Percentiles rank a stretch among this genome's conserved stretches.
phyloP scores from a whole-genome alignment of 2,113 vertebrate species.

The Chloebia gouldiae region DNA sequence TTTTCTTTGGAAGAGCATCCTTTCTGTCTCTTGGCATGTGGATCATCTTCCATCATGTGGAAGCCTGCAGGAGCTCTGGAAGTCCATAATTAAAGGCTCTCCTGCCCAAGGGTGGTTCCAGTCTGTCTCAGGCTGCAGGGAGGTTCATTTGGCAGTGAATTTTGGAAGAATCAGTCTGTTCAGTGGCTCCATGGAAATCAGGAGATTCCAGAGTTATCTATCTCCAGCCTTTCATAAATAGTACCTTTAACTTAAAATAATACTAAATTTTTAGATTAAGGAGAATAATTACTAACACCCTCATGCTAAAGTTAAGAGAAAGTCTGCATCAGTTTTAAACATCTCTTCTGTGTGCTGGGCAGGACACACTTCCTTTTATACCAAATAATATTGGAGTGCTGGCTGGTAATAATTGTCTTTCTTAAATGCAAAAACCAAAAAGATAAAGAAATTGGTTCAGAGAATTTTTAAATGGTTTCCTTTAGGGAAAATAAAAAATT shows the following conservation, averaged over 20 bases:
- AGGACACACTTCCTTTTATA: neutral
- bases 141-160: neutral
- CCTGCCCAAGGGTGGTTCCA: neutral
- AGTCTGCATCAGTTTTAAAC: neutral
- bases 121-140: neutral
- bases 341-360: neutral
- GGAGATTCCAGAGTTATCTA: neutral
- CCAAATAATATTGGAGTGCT: neutral
- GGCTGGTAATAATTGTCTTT: neutral
- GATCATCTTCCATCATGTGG: neutral
- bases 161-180: neutral
- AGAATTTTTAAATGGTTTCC: neutral
- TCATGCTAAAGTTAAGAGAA: neutral
- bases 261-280: neutral
- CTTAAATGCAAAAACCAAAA: neutral
- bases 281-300: neutral
- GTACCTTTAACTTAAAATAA: neutral
- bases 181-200: neutral
- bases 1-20: neutral
- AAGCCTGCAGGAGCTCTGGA: neutral
- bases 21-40: neutral
- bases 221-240: neutral
- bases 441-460: neutral
- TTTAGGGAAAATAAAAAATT: neutral
- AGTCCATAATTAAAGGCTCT: neutral